phyloP scores from a whole-genome alignment of 2,797 vertebrate genomes.

The Salmo trutta region DNA sequence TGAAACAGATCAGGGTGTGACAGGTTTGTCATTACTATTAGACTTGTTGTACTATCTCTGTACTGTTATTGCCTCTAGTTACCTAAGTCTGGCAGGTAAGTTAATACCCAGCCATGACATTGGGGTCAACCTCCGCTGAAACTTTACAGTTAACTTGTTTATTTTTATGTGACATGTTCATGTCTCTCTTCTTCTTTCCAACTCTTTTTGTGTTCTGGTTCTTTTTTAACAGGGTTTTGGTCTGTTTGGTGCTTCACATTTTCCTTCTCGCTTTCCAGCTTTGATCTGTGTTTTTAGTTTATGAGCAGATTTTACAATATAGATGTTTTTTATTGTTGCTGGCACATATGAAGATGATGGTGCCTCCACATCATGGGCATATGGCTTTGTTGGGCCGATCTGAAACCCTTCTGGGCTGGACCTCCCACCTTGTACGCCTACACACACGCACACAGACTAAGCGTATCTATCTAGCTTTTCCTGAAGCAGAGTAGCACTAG shows the following conservation, averaged over 20 bases:
- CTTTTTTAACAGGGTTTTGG: constrained; percentile 27
- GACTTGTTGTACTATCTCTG: neutral
- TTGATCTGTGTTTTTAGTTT: constrained; percentile 27
- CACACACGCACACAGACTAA: constrained; percentile 12
- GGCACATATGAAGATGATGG: constrained; percentile 21
- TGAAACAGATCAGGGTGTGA: too few species aligned
- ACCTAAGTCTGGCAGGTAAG: neutral
- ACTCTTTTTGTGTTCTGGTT: constrained; percentile 11
- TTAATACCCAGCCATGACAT: constrained; percentile 1
- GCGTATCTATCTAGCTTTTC: constrained; percentile 54
- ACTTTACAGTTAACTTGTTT: constrained; percentile 3
- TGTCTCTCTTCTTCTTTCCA: constrained; percentile 8
- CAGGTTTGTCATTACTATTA: neutral
- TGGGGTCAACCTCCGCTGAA: neutral
- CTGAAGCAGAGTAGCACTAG: constrained; percentile 27
- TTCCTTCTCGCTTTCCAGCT: constrained; percentile 5
- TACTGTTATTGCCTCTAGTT: neutral
- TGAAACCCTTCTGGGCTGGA: constrained; percentile 8
- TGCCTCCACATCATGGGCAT: constrained; percentile 32
- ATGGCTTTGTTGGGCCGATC: constrained; percentile 37
- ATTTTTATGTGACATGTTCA: constrained; percentile 46
- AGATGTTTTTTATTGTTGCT: constrained; percentile 33
- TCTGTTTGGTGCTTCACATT: constrained; percentile 22
- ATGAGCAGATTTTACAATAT: constrained; percentile 34
- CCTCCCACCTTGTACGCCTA: neutral